Conservation (phyloP, 2,797 vertebrate genomes). For the Pseudomugil tenellus region DNA sequence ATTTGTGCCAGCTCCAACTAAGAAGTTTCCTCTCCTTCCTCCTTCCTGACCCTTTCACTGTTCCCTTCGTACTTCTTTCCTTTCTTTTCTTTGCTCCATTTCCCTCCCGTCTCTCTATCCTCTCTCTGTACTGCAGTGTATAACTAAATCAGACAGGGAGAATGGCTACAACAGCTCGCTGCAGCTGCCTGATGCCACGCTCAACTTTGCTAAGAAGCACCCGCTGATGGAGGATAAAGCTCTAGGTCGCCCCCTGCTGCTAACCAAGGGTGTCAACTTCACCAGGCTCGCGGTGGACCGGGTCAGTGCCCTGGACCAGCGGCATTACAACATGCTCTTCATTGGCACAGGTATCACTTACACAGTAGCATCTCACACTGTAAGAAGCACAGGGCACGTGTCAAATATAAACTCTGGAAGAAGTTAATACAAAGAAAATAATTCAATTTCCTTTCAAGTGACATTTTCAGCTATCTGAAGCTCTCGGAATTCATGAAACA, state of each 20-base stretch:
- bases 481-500: not conserved
- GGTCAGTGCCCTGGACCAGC: conserved; percentile 84
- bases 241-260: conserved; percentile 88
- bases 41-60: conserved; percentile 22
- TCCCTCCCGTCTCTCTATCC: conserved; percentile 18
- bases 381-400: not conserved
- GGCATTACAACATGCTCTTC: conserved; percentile 90
- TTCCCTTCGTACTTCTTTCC: conserved; percentile 18
- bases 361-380: not conserved
- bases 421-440: not conserved
- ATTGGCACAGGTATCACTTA: conserved; percentile 89
- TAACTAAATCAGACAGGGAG: conserved; percentile 89
- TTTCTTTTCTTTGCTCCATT: conserved; percentile 18
- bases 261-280: conserved; percentile 92
- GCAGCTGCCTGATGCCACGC: conserved; percentile 93
- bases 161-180: conserved; percentile 90
- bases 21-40: conserved; percentile 54
- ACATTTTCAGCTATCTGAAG: not conserved
- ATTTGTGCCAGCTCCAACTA: conserved; percentile 60
- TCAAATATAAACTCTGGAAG: not conserved
- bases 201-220: conserved; percentile 99
- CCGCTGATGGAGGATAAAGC: conserved; percentile 92
- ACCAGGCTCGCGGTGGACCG: conserved; percentile 91
- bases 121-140: conserved; percentile 84
- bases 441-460: not conserved